Base-by-base conservation (phyloP, 2,113 vertebrate species). In the Colius striatus region DNA sequence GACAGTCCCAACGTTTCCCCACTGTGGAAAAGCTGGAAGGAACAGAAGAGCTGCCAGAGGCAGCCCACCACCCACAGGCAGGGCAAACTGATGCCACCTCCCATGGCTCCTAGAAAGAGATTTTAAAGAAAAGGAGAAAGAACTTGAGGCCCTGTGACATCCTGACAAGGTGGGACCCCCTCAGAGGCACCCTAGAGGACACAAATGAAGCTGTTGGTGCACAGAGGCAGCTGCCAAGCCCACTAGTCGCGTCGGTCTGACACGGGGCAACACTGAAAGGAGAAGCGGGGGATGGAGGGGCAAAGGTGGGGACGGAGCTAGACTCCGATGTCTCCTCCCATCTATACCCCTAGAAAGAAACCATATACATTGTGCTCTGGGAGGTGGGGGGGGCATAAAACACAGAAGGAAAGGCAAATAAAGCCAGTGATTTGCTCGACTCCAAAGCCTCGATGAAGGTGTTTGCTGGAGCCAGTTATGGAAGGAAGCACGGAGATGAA, bases 401-500 rank as follows among this genome's bases (percentile, higher is more conserved):
- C 38, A 73, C 0, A 62, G 9, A 82, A 22, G 47, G 57, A 67
- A 43, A 50, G 58, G 41, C 90, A 80, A 85, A 63, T 7, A 74
- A 94, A 94, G 65, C 68, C 71, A 89, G 48, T 87, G 47, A 48
- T 41, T 90, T 65, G 27, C n/a, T 92, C 38, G 92, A 70, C 77
- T 48, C 82, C 83, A 75, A 84, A 92, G 62, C 47, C 48, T 2
- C 9, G 16, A 67, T 62, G 48, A 90, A 90, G 70, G 60, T 55
- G 60, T 16, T 74, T 77, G 61, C 72, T 77, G 65, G 72, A 77
- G 66, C 58, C 48, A 71, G 48, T 51, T 54, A 19, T 41, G 65
- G 55, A 87, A 91, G 91, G 90, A 95, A 95, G 87, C 90, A 93
- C 9, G 3, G 89, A 60, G 15, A 82, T 13, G 77, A 89, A 89